These are phyloP conservation scores for Narcine bancroftii DNA, from an alignment of 2,113 vertebrate species.

Conservation along the genomic window DNA sequence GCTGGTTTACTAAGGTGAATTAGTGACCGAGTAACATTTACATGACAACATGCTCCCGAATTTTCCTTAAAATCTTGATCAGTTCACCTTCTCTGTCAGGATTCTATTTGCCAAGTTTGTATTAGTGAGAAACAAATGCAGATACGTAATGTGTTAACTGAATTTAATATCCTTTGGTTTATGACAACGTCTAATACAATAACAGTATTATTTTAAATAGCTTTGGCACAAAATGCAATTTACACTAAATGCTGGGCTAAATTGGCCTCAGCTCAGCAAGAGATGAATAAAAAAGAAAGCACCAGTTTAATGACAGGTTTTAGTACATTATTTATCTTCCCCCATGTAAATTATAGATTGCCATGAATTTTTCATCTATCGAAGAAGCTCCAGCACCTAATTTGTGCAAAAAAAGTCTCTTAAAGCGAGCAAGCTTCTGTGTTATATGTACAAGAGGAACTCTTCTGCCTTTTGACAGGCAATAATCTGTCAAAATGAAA, in stretches of 20 bases:
- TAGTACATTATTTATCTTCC: constrained; percentile 71
- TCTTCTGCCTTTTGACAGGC: constrained; percentile 60
- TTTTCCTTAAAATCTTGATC: background rate
- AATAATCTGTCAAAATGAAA: constrained; percentile 77
- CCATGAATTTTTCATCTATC: constrained; percentile 68
- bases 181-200: constrained; percentile 47
- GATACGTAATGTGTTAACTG: constrained; percentile 50
- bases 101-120: constrained; percentile 41
- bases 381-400: constrained; percentile 56
- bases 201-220: constrained; percentile 53
- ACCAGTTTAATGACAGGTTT: constrained; percentile 66
- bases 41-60: background rate
- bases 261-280: constrained; percentile 58
- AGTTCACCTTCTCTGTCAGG: background rate
- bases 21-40: background rate
- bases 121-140: constrained; percentile 57
- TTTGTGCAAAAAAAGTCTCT: constrained; percentile 53
- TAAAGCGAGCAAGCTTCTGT: constrained; percentile 56
- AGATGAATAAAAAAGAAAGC: constrained; percentile 62
- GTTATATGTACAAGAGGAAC: constrained; percentile 54
- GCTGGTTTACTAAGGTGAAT: background rate
- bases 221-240: constrained; percentile 50
- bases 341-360: constrained; percentile 70
- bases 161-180: constrained; percentile 50
- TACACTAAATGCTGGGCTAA: constrained; percentile 57